Conservation (phyloP, 2,113 vertebrate species). For the Callocephalon fimbriatum region DNA sequence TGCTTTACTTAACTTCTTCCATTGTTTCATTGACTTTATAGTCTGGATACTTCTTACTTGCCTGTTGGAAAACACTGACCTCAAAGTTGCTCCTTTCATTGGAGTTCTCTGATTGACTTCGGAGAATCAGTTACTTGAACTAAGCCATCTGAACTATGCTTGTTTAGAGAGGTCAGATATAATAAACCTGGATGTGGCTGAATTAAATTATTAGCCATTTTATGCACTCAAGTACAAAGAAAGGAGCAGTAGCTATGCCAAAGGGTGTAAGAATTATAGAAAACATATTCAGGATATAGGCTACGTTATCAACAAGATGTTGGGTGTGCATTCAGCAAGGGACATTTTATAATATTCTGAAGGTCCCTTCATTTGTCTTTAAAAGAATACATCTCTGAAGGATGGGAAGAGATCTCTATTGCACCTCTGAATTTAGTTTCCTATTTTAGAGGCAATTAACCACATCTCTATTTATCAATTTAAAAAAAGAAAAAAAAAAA, state of each 20-base stretch:
- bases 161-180: background rate
- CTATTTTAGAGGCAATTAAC: background rate
- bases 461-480: background rate
- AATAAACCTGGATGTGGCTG: background rate
- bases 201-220: background rate
- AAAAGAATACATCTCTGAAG: background rate
- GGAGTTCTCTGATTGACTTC: background rate
- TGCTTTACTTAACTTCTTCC: background rate
- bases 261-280: background rate
- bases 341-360: background rate
- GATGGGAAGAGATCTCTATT: background rate
- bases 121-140: background rate
- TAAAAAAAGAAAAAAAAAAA: background rate
- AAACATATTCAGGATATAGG: background rate
- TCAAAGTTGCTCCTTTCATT: background rate
- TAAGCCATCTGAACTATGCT: background rate
- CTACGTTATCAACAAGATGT: background rate
- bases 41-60: background rate
- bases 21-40: slow-evolving; percentile 5
- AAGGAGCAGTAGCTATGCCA: background rate
- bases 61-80: slow-evolving; percentile 10
- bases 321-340: background rate
- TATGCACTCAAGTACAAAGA: background rate
- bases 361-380: background rate
- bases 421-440: background rate